Conservation (phyloP, 2,797 vertebrate genomes). For the Xenops minutus region DNA sequence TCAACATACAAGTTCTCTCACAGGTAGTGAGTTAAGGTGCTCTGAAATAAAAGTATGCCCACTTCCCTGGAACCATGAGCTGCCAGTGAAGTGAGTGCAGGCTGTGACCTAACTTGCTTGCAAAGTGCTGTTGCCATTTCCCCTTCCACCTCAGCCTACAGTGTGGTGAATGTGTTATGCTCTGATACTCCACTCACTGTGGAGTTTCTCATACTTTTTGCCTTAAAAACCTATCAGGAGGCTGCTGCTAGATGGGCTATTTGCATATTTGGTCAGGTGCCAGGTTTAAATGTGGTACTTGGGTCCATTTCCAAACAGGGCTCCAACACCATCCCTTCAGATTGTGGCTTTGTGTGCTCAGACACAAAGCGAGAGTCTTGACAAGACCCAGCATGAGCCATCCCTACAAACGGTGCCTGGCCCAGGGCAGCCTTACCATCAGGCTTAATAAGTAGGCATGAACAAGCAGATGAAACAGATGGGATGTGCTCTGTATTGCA, state of each 20-base stretch:
- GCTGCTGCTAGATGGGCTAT: not conserved
- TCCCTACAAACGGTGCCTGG: not conserved
- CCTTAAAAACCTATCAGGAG: not conserved
- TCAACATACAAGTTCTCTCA: not conserved
- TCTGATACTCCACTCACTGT: not conserved
- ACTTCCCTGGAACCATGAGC: not conserved
- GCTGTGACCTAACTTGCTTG: not conserved
- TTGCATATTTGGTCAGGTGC: not conserved
- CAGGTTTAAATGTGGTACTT: not conserved
- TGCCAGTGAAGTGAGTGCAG: not conserved
- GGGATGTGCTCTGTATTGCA: not conserved
- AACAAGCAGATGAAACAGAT: not conserved
- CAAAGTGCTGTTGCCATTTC: not conserved
- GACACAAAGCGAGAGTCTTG: not conserved
- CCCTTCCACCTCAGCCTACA: not conserved
- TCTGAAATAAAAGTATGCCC: not conserved
- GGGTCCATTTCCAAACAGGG: not conserved
- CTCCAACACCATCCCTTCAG: not conserved
- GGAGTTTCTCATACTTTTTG: not conserved
- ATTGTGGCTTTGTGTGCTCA: not conserved
- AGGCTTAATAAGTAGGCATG: not conserved
- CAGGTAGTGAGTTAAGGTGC: not conserved
- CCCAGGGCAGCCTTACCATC: not conserved
- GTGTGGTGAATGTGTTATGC: rapidly evolving
- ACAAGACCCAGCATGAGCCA: not conserved